These are phyloP conservation scores for Antechinus stuartii DNA, from an alignment of 2,113 vertebrate genomes.

Conservation along the genomic window DNA sequence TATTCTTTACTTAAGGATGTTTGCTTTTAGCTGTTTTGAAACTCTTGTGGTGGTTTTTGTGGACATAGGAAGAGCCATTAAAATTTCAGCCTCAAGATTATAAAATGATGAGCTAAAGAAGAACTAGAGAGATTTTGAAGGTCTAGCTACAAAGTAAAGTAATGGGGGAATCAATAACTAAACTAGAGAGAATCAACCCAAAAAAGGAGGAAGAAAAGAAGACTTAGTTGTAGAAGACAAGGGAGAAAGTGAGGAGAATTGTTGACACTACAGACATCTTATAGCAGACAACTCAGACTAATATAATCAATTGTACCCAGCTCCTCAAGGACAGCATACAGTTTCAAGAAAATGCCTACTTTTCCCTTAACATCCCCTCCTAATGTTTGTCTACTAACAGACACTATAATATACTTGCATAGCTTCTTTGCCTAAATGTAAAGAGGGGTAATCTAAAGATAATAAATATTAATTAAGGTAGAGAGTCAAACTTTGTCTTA, in stretches of 20 bases:
- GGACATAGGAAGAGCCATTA: neutral
- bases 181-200: neutral
- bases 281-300: neutral
- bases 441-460: neutral
- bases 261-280: neutral
- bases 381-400: neutral
- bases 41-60: neutral
- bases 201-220: neutral
- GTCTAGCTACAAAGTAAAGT: neutral
- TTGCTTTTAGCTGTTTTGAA: neutral
- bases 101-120: neutral
- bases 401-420: neutral
- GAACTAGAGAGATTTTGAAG: neutral
- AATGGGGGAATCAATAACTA: neutral
- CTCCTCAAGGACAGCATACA: neutral
- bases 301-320: neutral
- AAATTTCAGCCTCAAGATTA: neutral
- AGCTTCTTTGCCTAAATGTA: neutral
- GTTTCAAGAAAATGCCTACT: neutral
- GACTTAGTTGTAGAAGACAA: neutral
- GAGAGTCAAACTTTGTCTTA: neutral
- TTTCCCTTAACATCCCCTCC: neutral
- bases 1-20: neutral
- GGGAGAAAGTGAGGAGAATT: neutral
- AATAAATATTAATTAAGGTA: neutral